Evolutionary conservation across 2,113 vertebrate species (phyloP).

Genomic region (Xiphophorus couchianus): DNA sequence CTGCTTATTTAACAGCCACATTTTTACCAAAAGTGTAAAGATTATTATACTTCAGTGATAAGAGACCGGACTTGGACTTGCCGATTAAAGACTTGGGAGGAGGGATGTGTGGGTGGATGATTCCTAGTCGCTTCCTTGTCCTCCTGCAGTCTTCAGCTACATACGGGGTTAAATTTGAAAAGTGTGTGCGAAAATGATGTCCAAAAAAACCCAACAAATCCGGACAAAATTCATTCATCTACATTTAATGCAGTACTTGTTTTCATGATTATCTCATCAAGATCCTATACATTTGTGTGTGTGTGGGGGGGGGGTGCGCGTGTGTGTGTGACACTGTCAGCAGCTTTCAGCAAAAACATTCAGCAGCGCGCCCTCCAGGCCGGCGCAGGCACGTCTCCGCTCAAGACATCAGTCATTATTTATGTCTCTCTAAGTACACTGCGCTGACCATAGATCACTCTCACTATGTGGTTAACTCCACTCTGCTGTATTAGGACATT

Average conservation of each 20-base stretch:
- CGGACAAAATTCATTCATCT: not conserved
- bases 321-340: slow-evolving; percentile 40
- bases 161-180: slow-evolving; percentile 7
- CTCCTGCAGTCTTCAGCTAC: slow-evolving; percentile 27
- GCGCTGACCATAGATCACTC: slow-evolving; percentile 56
- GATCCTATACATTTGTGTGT: not conserved
- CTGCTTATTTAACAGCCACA: too few species aligned
- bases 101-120: too few species aligned
- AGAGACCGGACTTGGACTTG: too few species aligned
- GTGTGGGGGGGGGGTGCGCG: not conserved
- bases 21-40: too few species aligned
- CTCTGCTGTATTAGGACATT: slow-evolving; percentile 44
- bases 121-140: too few species aligned
- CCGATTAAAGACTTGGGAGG: too few species aligned
- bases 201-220: not conserved
- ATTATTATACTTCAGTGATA: too few species aligned
- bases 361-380: slow-evolving; percentile 40
- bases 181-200: too few species aligned
- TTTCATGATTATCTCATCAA: slow-evolving; percentile 23
- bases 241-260: not conserved
- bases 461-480: slow-evolving; percentile 45
- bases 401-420: slow-evolving; percentile 59
- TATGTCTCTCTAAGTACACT: slow-evolving; percentile 43
- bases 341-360: slow-evolving; percentile 18
- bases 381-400: slow-evolving; percentile 44